phyloP scores from a whole-genome alignment of 1,140 invertebrate genomes.

The Lordiphosa mommai region DNA sequence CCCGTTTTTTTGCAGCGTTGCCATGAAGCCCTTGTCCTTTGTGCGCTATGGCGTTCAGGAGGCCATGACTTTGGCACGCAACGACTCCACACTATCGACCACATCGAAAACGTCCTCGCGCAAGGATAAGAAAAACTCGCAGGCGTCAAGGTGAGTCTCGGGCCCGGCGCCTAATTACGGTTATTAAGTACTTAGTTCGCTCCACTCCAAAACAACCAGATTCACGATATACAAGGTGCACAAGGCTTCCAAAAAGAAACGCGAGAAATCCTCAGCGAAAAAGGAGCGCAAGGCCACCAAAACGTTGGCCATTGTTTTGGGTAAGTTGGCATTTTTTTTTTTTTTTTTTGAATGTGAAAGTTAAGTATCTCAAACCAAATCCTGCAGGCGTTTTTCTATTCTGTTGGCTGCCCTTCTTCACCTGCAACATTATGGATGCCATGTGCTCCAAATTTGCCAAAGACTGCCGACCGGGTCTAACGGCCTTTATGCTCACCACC shows the following conservation, averaged over 20 bases:
- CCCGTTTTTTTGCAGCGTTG: slow-evolving; percentile 50
- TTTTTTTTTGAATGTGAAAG: neutral
- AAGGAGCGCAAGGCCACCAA: slow-evolving; percentile 99
- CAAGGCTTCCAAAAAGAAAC: slow-evolving; percentile 96
- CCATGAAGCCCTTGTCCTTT: slow-evolving; percentile 79
- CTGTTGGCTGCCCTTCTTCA: slow-evolving; percentile 99
- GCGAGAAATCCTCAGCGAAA: slow-evolving; percentile 96
- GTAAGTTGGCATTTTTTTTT: slow-evolving; percentile 83
- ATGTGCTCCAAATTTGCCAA: slow-evolving; percentile 90
- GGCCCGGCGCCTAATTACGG: slow-evolving; percentile 35
- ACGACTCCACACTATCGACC: slow-evolving; percentile 79
- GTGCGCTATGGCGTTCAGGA: slow-evolving; percentile 78
- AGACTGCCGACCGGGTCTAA: slow-evolving; percentile 91
- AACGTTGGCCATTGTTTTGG: slow-evolving; percentile 98
- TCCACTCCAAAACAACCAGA: slow-evolving; percentile 75
- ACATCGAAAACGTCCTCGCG: slow-evolving; percentile 79
- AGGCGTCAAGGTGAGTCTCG: slow-evolving; percentile 76
- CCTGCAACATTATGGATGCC: slow-evolving; percentile 97
- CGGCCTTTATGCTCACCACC: slow-evolving; percentile 95
- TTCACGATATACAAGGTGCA: slow-evolving; percentile 96
- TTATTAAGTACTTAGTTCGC: slow-evolving; percentile 32
- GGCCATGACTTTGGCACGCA: slow-evolving; percentile 79
- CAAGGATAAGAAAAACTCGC: slow-evolving; percentile 80
- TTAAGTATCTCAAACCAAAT: neutral
- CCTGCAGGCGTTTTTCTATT: slow-evolving; percentile 92